Base-by-base conservation (phyloP, 1,140 invertebrate species). In the Aphaenogaster rudis region DNA sequence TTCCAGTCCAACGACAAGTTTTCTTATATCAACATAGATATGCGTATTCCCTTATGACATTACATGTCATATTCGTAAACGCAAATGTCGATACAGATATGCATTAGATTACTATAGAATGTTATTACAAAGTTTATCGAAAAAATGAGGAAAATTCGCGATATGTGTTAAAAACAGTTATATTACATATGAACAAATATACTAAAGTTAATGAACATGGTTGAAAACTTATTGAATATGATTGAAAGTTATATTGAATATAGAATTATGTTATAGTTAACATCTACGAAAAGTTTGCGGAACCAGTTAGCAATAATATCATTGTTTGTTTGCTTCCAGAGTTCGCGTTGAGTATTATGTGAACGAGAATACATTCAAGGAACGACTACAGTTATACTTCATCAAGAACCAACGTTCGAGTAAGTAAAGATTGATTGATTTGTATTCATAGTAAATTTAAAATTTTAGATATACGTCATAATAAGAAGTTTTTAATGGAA, bases 371-470 rank as follows among this genome's bases (percentile, higher is more conserved):
- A 99, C 99, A 94, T 98, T 99, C 95, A 99, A 99, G 96, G 98
- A 99, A 96, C 97, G 98, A 95, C 97, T 99, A 92, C 99, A 99
- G 96, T 96, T 99, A 86, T 99, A 99, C 96, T 99, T 99, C 96
- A 99, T 99, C 95, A 99, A 99, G 96, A 99, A 99, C 96, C 99
- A 99, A 96, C 97, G 98, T 96, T 99, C 99, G 95, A 99, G 99
- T 99, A 96, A 99, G 98, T 98, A 71, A 36, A 72, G 0, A 57
- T 28, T 48, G 2, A 39, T 33, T 28, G 15, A 8, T 45, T 48
- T 36, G 1, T 50, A 1, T 77, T 59, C 59, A 28, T 28, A 5
- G 15, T 33, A 61, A 61, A 13, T 45, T 63, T 9, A 2, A 33
- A 36, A n/a, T 36, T 33, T 3, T 57, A 67, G 7, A 67, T 63